Evolutionary conservation across 2,888 invertebrate genomes (phyloP).

Genomic region (Xanthia icteritia): DNA sequence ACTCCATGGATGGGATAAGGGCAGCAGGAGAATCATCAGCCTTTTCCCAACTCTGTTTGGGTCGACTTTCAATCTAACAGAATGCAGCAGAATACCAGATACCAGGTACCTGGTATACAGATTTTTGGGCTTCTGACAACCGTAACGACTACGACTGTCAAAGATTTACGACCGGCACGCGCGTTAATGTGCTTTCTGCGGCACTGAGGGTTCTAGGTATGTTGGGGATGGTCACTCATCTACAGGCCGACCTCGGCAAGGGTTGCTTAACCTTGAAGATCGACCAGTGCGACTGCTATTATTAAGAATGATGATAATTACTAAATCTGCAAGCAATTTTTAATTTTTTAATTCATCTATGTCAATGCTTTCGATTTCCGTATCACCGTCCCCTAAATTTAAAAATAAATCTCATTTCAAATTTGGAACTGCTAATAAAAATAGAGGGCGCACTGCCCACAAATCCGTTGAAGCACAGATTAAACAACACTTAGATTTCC

Average conservation of each 20-base stretch:
- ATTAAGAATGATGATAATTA: too few relatives aligned
- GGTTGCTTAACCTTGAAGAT: background rate
- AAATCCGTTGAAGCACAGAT: constrained; percentile 49
- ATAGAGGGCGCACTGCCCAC: constrained; percentile 30
- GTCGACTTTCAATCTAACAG: too few relatives aligned
- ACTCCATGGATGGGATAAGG: too few relatives aligned
- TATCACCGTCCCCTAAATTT: constrained; percentile 15
- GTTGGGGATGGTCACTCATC: background rate
- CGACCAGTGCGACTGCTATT: background rate
- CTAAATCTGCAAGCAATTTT: too few relatives aligned
- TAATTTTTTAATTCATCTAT: too few relatives aligned
- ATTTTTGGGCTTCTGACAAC: background rate
- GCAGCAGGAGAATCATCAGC: too few relatives aligned
- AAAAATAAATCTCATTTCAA: constrained; percentile 29
- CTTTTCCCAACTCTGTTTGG: too few relatives aligned
- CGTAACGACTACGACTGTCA: too few relatives aligned
- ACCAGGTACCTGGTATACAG: background rate
- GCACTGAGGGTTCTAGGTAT: background rate
- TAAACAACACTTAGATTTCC: constrained; percentile 53
- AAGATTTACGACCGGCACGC: background rate
- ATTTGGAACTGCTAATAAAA: constrained; percentile 51
- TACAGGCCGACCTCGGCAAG: background rate
- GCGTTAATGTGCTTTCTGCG: background rate
- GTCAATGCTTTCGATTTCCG: background rate
- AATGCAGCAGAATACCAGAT: too few relatives aligned